A percentile compares a stretch with the other conserved stretches of the same genome.
Conservation (phyloP, 2,113 vertebrate genomes). For the Nothobranchius kuhntae region DNA sequence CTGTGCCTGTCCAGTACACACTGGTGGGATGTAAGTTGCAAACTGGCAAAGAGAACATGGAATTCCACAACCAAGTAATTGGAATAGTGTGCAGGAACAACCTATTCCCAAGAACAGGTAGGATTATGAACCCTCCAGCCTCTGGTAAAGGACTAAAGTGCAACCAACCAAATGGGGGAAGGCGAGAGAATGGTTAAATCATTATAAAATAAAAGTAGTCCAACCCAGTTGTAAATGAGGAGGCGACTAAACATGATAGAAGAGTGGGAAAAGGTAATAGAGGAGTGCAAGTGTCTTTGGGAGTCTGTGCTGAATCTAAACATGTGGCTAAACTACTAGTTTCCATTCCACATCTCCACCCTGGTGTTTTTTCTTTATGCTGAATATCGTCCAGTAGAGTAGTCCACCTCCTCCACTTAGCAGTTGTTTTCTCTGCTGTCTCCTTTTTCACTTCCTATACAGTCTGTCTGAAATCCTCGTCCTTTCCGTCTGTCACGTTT, state of each 20-base stretch:
- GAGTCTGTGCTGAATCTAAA: slow-evolving; percentile 72
- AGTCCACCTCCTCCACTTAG: slow-evolving; percentile 65
- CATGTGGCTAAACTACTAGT: slow-evolving; percentile 66
- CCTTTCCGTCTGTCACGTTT: slow-evolving; percentile 5
- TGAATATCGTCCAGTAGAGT: slow-evolving; percentile 71
- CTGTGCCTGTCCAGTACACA: no score
- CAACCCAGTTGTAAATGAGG: background rate
- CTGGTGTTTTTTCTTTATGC: slow-evolving; percentile 72
- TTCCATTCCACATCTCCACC: slow-evolving; percentile 73
- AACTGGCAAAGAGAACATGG: no score
- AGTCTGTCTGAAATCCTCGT: background rate
- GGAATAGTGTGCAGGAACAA: no score
- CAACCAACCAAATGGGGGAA: no score
- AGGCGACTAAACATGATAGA: background rate
- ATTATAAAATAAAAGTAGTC: no score
- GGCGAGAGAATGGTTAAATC: no score
- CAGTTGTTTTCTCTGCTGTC: slow-evolving; percentile 35
- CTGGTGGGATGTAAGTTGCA: no score
- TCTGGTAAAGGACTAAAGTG: no score
- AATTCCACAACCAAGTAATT: no score
- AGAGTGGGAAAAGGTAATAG: slow-evolving; percentile 10
- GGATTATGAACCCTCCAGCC: background rate
- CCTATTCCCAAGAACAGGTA: background rate
- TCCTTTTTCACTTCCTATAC: slow-evolving; percentile 12
- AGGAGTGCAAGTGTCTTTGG: slow-evolving; percentile 55